Percentiles rank a stretch among this genome's conserved stretches.
phyloP scores from a whole-genome alignment of 2,113 vertebrate genomes.

The Colius striatus region DNA sequence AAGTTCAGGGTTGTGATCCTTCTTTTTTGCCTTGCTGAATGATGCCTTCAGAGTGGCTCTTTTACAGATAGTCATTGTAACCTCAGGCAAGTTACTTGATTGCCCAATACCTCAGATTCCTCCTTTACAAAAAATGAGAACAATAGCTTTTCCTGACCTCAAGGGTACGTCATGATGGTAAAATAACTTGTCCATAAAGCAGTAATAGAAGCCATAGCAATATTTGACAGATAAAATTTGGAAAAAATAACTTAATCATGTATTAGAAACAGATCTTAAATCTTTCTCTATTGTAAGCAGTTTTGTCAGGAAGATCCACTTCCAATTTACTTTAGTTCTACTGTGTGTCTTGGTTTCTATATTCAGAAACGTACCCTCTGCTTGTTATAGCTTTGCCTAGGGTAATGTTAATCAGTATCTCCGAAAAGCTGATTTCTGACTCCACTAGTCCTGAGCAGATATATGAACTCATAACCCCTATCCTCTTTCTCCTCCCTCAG shows the following conservation, averaged over 20 bases:
- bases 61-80: background rate
- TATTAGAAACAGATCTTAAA: background rate
- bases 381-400: background rate
- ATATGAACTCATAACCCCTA: background rate
- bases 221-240: background rate
- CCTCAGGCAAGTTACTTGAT: background rate
- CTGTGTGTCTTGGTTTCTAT: background rate
- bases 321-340: background rate
- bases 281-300: background rate
- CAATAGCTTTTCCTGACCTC: background rate
- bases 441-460: background rate
- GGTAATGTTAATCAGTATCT: background rate
- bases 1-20: background rate
- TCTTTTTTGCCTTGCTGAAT: background rate
- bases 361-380: background rate
- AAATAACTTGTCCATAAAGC: background rate
- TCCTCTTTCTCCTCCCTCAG: background rate
- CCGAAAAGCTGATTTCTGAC: background rate
- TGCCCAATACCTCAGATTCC: background rate
- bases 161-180: background rate
- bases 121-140: background rate
- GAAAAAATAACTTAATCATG: background rate
- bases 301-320: background rate
- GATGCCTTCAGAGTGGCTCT: background rate
- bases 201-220: background rate